phyloP scores from a whole-genome alignment of 2,888 invertebrate species.

The Diplazon laetatorius region DNA sequence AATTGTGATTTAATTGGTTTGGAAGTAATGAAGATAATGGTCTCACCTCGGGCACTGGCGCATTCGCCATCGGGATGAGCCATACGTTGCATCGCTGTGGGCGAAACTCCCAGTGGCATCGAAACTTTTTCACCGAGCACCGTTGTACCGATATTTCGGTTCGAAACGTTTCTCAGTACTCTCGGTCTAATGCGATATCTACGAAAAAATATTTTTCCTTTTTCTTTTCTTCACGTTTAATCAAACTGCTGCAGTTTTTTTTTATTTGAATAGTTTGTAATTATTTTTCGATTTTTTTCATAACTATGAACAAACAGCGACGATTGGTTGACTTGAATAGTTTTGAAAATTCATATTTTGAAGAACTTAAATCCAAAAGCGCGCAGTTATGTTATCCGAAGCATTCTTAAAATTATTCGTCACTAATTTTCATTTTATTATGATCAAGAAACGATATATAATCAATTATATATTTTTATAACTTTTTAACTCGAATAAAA shows the following conservation, averaged over 20 bases:
- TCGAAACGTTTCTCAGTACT: slow-evolving; percentile 89
- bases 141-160: slow-evolving; percentile 85
- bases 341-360: too few relatives aligned
- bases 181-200: slow-evolving; percentile 91
- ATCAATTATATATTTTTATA: slow-evolving; percentile 13
- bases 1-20: too few relatives aligned
- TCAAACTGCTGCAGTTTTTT: too few relatives aligned
- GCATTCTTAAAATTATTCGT: too few relatives aligned
- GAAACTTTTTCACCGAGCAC: slow-evolving; percentile 87
- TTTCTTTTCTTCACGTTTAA: too few relatives aligned
- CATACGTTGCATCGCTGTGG: slow-evolving; percentile 96
- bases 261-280: too few relatives aligned
- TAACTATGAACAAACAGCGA: too few relatives aligned
- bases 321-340: too few relatives aligned
- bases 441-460: not conserved
- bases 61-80: slow-evolving; percentile 95
- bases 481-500: not conserved
- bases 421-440: slow-evolving; percentile 1
- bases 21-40: slow-evolving; percentile 7
- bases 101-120: slow-evolving; percentile 92
- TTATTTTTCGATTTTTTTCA: too few relatives aligned
- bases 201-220: slow-evolving; percentile 17
- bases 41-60: slow-evolving; percentile 90
- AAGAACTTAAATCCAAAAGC: too few relatives aligned
- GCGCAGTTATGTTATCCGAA: too few relatives aligned